Conservation (phyloP, 1,140 invertebrate species). For the Cylas formicarius region DNA sequence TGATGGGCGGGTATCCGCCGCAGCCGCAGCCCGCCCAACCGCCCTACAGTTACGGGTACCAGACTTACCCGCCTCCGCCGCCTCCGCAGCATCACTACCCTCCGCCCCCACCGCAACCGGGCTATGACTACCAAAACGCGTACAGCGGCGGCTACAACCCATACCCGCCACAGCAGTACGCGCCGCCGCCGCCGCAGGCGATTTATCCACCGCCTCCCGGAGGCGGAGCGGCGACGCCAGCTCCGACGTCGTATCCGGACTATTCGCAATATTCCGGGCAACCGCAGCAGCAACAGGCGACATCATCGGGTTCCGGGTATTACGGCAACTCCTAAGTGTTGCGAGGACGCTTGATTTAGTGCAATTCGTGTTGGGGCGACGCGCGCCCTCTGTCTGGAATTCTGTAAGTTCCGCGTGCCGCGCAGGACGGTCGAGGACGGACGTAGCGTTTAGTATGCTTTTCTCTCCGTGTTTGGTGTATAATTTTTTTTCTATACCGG, state of each 20-base stretch:
- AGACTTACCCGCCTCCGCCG: constrained; percentile 29
- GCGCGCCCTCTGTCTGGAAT: too few species aligned
- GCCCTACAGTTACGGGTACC: constrained; percentile 35
- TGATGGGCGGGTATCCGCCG: constrained; percentile 29
- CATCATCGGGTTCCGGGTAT: too few species aligned
- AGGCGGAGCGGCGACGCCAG: constrained; percentile 8
- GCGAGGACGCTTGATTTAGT: too few species aligned
- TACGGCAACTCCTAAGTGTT: too few species aligned
- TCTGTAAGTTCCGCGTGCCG: too few species aligned
- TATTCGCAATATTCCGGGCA: constrained; percentile 28
- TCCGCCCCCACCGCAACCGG: constrained; percentile 30
- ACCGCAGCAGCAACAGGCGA: constrained; percentile 1
- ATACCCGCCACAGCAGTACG: constrained; percentile 48
- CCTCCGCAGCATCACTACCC: constrained; percentile 31
- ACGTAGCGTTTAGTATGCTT: too few species aligned
- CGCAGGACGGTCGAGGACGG: too few species aligned
- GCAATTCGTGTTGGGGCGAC: too few species aligned
- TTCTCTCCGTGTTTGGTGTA: too few species aligned
- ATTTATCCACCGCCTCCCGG: constrained; percentile 33
- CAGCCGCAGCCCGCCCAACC: constrained; percentile 27
- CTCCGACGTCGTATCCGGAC: constrained; percentile 24
- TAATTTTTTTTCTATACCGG: too few species aligned
- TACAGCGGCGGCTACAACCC: constrained; percentile 42
- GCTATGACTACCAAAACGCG: constrained; percentile 28
- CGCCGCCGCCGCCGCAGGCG: constrained; percentile 41